Evolutionary conservation across 2,113 vertebrate genomes (phyloP).

Genomic region (Microcebus griseorufus): DNA sequence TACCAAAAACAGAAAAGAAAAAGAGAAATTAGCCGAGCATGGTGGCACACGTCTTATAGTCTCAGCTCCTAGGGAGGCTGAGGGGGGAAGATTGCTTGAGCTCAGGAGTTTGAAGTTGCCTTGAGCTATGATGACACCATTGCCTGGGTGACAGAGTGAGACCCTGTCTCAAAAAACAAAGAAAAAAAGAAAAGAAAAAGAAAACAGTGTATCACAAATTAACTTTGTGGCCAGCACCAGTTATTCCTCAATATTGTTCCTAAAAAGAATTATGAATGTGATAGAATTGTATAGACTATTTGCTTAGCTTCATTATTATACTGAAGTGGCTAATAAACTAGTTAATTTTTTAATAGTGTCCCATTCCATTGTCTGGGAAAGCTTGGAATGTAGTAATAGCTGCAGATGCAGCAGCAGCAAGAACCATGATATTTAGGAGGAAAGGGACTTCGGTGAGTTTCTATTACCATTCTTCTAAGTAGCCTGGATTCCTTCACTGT

Average conservation of each 20-base stretch:
- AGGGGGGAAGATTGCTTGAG: no score
- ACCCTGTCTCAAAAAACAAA: no score
- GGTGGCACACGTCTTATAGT: no score
- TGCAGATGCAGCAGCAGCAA: background rate
- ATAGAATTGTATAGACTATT: constrained; percentile 74
- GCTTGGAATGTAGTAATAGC: background rate
- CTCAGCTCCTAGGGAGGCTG: no score
- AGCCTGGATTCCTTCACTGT: background rate
- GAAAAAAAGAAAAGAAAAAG: background rate
- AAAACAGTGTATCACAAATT: constrained; percentile 31
- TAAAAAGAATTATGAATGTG: constrained; percentile 60
- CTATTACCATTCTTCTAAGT: background rate
- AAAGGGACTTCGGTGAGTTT: background rate
- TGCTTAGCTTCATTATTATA: constrained; percentile 69
- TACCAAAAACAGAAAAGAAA: no score
- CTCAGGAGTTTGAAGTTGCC: no score
- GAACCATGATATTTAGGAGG: background rate
- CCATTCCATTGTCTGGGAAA: background rate
- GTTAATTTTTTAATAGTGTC: background rate
- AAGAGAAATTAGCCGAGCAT: no score
- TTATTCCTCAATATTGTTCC: background rate
- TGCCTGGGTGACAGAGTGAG: no score
- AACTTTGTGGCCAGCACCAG: constrained; percentile 69
- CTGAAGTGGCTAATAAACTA: constrained; percentile 52
- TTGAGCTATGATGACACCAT: no score